These are phyloP conservation scores for Nothocercus julius DNA, from an alignment of 2,113 vertebrate genomes.

Conservation along the genomic window DNA sequence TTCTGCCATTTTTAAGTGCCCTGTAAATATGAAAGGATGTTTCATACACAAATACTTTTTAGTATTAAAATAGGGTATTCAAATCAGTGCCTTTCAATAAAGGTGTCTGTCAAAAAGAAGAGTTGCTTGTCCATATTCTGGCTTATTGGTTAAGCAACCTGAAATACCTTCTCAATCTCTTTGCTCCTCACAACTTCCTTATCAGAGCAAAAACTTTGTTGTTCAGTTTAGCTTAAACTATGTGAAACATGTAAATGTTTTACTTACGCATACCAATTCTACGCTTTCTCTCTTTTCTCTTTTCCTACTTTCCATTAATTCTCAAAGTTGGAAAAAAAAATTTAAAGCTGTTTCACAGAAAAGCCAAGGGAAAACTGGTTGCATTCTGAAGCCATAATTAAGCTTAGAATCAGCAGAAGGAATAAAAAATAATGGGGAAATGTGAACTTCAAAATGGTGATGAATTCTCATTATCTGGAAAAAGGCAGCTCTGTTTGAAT, in stretches of 20 bases:
- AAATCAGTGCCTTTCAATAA: neutral
- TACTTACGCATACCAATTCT: neutral
- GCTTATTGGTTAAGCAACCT: neutral
- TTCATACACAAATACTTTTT: neutral
- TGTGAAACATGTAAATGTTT: neutral
- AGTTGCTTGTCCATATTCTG: neutral
- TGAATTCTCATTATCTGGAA: constrained; percentile 33
- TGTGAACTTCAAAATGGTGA: neutral
- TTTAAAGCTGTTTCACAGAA: neutral
- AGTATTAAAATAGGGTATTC: neutral
- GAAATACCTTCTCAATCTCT: neutral
- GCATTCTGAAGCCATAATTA: neutral
- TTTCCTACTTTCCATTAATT: neutral
- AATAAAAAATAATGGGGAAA: neutral
- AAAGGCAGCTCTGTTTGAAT: constrained; percentile 24
- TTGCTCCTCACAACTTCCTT: neutral
- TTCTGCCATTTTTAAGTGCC: neutral
- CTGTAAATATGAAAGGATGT: neutral
- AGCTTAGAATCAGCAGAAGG: neutral
- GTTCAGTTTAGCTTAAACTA: no score
- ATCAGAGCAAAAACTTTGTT: neutral
- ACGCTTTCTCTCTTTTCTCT: neutral
- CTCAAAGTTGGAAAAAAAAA: neutral
- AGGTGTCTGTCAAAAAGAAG: neutral
- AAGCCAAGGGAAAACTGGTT: neutral